A percentile compares a stretch with the other conserved stretches of the same genome.
Evolutionary conservation across 2,797 vertebrate species (phyloP).

Genomic region (Xenops minutus): DNA sequence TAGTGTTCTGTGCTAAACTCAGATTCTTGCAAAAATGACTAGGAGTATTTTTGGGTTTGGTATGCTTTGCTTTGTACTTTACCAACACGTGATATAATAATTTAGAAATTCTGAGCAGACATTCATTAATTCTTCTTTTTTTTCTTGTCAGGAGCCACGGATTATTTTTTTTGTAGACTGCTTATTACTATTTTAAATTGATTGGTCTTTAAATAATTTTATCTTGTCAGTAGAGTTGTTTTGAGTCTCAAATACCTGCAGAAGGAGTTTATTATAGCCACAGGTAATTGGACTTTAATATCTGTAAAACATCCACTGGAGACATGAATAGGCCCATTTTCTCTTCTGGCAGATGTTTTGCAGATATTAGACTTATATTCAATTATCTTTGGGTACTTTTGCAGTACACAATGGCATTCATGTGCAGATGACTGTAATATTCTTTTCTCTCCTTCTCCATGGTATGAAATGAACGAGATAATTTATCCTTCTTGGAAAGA

Average conservation of each 20-base stretch:
- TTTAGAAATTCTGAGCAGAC: not conserved
- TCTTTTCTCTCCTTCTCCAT: not conserved
- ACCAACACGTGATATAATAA: not conserved
- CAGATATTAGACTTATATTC: not conserved
- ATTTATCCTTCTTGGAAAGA: not conserved
- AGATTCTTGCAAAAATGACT: not conserved
- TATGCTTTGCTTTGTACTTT: not conserved
- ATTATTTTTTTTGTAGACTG: not conserved
- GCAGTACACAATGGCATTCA: not conserved
- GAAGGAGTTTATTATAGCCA: not conserved
- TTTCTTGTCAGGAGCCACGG: not conserved
- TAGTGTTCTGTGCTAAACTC: not conserved
- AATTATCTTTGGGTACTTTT: not conserved
- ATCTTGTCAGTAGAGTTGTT: not conserved
- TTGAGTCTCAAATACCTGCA: not conserved
- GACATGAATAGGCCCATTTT: not conserved
- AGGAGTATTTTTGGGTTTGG: not conserved
- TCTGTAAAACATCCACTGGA: not conserved
- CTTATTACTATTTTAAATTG: not conserved
- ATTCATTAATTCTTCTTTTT: not conserved
- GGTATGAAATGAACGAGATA: not conserved
- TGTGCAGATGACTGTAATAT: not conserved
- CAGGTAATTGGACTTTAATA: not conserved
- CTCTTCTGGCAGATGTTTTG: slow-evolving; percentile 1
- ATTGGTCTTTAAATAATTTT: not conserved